A percentile compares a stretch with the other conserved stretches of the same genome.
phyloP scores from a whole-genome alignment of 2,888 invertebrate species.

The Doris montereyensis region DNA sequence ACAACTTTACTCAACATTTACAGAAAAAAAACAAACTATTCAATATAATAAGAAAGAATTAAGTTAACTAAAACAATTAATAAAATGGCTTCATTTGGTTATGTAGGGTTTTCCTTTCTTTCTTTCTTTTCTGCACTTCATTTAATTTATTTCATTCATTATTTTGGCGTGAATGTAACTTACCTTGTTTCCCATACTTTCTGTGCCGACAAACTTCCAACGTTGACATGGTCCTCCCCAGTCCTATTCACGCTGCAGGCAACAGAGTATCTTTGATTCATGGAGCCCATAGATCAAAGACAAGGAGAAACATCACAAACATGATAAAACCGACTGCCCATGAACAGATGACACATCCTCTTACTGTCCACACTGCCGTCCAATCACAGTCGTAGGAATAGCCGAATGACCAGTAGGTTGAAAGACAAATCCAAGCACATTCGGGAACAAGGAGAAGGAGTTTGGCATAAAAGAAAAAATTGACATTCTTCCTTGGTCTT shows the following conservation, averaged over 20 bases:
- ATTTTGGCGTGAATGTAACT: no score
- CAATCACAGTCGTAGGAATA: constrained; percentile 55
- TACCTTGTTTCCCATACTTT: constrained; percentile 65
- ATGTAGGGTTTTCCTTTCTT: background rate
- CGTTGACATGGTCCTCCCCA: constrained; percentile 27
- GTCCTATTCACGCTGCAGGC: constrained; percentile 25
- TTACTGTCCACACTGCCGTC: constrained; percentile 59
- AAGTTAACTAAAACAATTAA: no score
- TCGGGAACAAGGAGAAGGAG: constrained; percentile 84
- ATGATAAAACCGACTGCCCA: constrained; percentile 83
- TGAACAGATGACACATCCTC: constrained; percentile 84
- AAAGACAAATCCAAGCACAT: constrained; percentile 84
- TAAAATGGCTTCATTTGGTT: no score
- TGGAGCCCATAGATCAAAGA: constrained; percentile 85
- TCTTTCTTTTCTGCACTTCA: no score
- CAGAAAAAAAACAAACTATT: no score
- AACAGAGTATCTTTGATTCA: constrained; percentile 27
- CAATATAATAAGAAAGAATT: background rate
- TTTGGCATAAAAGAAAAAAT: constrained; percentile 81
- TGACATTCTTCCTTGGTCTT: constrained; percentile 79
- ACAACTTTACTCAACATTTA: background rate
- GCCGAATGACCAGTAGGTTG: constrained; percentile 85
- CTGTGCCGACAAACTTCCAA: constrained; percentile 43
- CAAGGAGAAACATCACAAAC: constrained; percentile 83
- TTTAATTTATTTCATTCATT: no score